Base-by-base conservation (phyloP, 2,113 vertebrate species). In the Pseudois nayaur region DNA sequence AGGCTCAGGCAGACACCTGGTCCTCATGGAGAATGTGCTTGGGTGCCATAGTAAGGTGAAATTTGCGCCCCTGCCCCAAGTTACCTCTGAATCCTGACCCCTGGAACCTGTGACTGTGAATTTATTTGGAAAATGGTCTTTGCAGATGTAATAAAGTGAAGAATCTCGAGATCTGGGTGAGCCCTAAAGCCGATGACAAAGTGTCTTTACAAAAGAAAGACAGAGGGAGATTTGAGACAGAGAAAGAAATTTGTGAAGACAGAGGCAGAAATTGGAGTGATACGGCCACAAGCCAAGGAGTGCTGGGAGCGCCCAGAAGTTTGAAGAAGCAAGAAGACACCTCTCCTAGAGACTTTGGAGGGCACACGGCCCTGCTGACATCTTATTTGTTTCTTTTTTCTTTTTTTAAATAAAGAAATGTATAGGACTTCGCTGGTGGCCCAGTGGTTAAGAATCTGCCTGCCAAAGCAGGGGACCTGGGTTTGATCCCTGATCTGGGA, bases 51-150 rank as follows among this genome's bases (percentile, higher is more conserved):
- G 29, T 3, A 31, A 40, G 79, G 86, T 71, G 25, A 57, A 50
- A 25, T 19, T 19, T 54, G 33, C 3, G 0, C n/a, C 6, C 14
- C 57, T 13, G 25, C 27, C 3, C 2, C 8, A 64, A 67, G 60
- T 57, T 59, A 33, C 31, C 36, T 36, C 83, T 16, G 5, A 33
- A 89, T 48, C 60, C 52, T 25, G 31, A 67, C 33, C 17, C 50
- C 60, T 0, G 3, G 60, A 59, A 59, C 78, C 19, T 21, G 17
- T 71, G 59, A 82, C 59, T 64, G 40, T 64, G 60, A 57, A 43
- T 54, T 82, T 43, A 57, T 59, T 59, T 89, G 60, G 40, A 83
- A 50, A 89, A 40, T 3, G 1, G 16, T 59, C 78, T 89, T 89
- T 59, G 78, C 33, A 57, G 50, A 57, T 59, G 33, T 17, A 59